Percentiles rank a stretch among this genome's conserved stretches.
Evolutionary conservation across 2,113 vertebrate species (phyloP).

Genomic region (Eira barbara): DNA sequence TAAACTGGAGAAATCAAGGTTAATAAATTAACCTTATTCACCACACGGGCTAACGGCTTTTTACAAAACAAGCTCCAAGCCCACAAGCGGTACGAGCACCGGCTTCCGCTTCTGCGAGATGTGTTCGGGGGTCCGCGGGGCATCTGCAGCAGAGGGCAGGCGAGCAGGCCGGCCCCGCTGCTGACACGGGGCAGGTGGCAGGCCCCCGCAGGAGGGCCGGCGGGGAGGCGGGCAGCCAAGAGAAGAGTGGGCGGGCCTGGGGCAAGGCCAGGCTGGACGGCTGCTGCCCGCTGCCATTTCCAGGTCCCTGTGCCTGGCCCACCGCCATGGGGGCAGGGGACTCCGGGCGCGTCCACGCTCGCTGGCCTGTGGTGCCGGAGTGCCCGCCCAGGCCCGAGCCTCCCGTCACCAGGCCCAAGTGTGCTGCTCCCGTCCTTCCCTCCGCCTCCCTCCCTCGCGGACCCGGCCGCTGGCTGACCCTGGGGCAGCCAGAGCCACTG

Average conservation of each 20-base stretch:
- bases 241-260: neutral
- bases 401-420: fast-evolving
- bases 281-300: neutral
- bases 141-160: neutral
- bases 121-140: fast-evolving
- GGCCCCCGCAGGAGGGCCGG: neutral
- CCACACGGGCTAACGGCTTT: neutral
- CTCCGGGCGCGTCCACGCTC: fast-evolving
- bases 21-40: fast-evolving
- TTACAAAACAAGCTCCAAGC: neutral
- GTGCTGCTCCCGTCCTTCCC: neutral
- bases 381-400: neutral
- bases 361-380: fast-evolving
- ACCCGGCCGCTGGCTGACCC: fast-evolving
- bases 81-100: neutral
- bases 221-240: neutral
- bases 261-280: neutral
- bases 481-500: neutral
- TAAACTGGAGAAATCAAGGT: neutral
- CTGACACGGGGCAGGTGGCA: neutral
- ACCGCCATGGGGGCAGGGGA: neutral
- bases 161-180: fast-evolving
- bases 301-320: fast-evolving
- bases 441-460: fast-evolving
- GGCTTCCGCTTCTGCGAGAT: fast-evolving